Evolutionary conservation across 2,797 vertebrate species (phyloP).

Genomic region (Natrix natrix): DNA sequence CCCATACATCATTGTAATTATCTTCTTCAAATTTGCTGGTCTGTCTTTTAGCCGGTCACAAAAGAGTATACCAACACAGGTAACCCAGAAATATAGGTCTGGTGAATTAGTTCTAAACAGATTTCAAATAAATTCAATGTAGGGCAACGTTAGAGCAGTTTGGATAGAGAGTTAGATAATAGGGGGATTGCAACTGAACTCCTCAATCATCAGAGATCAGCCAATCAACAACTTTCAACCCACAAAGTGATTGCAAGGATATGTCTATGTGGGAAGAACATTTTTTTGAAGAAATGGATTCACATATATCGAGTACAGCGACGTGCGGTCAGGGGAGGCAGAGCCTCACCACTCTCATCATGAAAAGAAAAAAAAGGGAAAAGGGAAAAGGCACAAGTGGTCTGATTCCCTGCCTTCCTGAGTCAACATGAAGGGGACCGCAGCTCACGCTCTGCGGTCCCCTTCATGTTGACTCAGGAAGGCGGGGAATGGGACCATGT

Average conservation of each 20-base stretch:
- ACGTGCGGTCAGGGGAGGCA: too few relatives aligned
- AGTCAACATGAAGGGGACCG: too few relatives aligned
- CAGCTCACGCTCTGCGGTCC: too few relatives aligned
- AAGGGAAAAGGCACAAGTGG: too few relatives aligned
- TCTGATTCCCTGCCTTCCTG: too few relatives aligned
- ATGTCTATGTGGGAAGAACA: not conserved
- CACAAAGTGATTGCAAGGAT: not conserved
- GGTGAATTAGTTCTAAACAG: not conserved
- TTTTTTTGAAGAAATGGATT: not conserved
- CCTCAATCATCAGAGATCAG: not conserved
- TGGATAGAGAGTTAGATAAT: not conserved
- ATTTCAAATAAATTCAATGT: not conserved
- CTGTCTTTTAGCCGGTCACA: not conserved
- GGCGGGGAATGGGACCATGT: too few relatives aligned
- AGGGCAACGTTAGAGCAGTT: not conserved
- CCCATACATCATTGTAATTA: not conserved
- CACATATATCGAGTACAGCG: not conserved
- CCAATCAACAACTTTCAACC: not conserved
- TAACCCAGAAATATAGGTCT: not conserved
- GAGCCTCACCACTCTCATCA: too few relatives aligned
- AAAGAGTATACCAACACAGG: not conserved
- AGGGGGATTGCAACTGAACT: not conserved
- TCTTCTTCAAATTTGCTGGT: not conserved
- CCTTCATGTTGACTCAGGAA: too few relatives aligned
- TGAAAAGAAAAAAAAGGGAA: too few relatives aligned